Base-by-base conservation (phyloP, 2,797 vertebrate genomes). In the Ceryle rudis region DNA sequence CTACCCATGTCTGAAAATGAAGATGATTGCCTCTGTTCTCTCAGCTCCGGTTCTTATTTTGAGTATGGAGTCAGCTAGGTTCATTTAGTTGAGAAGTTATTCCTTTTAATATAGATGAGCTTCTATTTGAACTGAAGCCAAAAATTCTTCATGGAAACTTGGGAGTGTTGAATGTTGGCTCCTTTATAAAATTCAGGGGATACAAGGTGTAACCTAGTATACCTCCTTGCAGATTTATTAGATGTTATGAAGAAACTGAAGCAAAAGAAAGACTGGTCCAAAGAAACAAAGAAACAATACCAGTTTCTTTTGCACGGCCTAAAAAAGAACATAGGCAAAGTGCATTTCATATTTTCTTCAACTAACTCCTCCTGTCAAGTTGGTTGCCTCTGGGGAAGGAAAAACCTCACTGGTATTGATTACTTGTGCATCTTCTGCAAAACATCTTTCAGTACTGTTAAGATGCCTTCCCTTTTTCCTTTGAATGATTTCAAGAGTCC, bases 41-140 rank as follows among this genome's bases (percentile, higher is more conserved):
- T 80, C 70, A 90, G 47, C 44, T 80, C 67, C 77, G 80, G 57
- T 41, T 31, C 52, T 82, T 67, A 23, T 13, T 58, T 72, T 46
- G 81, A 51, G 19, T 31, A 11, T 54, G 61, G 61, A 92, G 65
- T 82, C 86, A 80, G 41, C 75, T 49, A 74, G 74, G 66, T 78
- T 82, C 29, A 44, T 85, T 92, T 90, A 85, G 57, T 31, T 60
- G 66, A 90, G 73, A 73, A 89, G 77, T 70, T 23, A 11, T 57
- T 25, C 41, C 67, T 89, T 89, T 81, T 89, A 70, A 80, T 73
- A 57, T 44, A 80, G 55, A 80, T 79, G 62, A 83, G 67, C 37
- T 95, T 61, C 29, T 67, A 6, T 77, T 80, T 95, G 67, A 58
- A 74, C 67, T 57, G 51, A 93, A 88, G 75, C 75, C 86, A 93